Base-by-base conservation (phyloP, 2,888 invertebrate species). In the Eilema griseolum region DNA sequence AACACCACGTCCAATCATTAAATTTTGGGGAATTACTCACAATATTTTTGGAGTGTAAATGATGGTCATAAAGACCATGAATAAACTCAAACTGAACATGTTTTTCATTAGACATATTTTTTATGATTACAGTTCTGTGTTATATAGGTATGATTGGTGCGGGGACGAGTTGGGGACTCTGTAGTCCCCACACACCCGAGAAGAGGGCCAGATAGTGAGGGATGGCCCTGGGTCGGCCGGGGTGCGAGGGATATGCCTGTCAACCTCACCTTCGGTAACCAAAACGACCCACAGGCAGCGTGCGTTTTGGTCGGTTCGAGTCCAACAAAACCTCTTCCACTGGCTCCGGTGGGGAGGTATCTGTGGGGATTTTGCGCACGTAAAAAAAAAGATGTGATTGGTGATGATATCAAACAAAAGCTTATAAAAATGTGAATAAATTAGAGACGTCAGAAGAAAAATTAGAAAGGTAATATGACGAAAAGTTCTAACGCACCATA, bases 11-110 rank as follows among this genome's bases (percentile, higher is more conserved):
- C 33, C 33, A 31, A 61, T 33, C 31, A 61, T 20, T 11, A 31
- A 61, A 24, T 28, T 14, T 26, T 59, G 5, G 26, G 52, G 52
- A 52, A 52, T 52, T 31, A 28, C 24, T 52, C 46, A 74, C 67
- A 80, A 78, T 78, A 74, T 75, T 41, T 37, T 23, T 66, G 56
- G n/a, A 52, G 52, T 52, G 52, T 52, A n/a, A 52, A 52, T 52
- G 7, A 52, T n/a, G 52, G 52, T 52, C 52, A 7, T 52, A 52
- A 52, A 52, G 52, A 52, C 52, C 52, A n/a, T n/a, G 52, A 52
- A 52, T 52, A n/a, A 52, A n/a, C n/a, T 52, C 52, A n/a, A n/a
- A 10, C 52, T 52, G 52, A 2, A 52, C 8, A 10, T 52, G 52
- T 52, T 52, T 52, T 52, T 52, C 52, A 52, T 52, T 10, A 52